These are phyloP conservation scores for Hyla sarda DNA, from an alignment of 2,113 vertebrate genomes.

Conservation along the genomic window DNA sequence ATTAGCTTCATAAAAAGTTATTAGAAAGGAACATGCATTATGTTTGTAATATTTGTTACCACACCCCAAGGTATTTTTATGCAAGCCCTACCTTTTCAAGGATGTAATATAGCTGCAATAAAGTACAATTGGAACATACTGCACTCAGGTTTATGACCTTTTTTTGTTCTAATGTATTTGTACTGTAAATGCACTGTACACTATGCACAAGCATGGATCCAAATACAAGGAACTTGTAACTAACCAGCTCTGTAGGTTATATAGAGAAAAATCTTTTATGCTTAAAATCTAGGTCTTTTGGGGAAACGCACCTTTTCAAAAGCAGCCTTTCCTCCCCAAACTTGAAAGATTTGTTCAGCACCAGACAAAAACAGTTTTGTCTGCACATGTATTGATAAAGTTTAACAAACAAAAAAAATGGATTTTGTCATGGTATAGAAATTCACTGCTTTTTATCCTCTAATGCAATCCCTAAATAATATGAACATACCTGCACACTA, in stretches of 20 bases:
- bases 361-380: too few species aligned
- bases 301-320: too few species aligned
- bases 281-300: too few species aligned
- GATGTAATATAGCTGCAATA: slow-evolving; percentile 13
- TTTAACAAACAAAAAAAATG: too few species aligned
- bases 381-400: too few species aligned
- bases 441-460: too few species aligned
- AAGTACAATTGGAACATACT: background rate
- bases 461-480: too few species aligned
- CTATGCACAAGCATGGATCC: background rate
- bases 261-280: background rate
- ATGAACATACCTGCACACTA: background rate
- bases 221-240: background rate
- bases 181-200: background rate
- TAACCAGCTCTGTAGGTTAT: background rate
- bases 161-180: background rate
- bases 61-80: slow-evolving; percentile 28
- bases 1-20: slow-evolving; percentile 8
- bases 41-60: background rate
- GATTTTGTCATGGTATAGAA: too few species aligned
- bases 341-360: too few species aligned
- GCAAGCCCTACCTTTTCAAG: slow-evolving; percentile 15
- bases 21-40: background rate
- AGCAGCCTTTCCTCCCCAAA: too few species aligned
- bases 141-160: background rate